Percentiles rank a stretch among this genome's conserved stretches.
Evolutionary conservation across 2,113 vertebrate genomes (phyloP).

Genomic region (Sitta europaea): DNA sequence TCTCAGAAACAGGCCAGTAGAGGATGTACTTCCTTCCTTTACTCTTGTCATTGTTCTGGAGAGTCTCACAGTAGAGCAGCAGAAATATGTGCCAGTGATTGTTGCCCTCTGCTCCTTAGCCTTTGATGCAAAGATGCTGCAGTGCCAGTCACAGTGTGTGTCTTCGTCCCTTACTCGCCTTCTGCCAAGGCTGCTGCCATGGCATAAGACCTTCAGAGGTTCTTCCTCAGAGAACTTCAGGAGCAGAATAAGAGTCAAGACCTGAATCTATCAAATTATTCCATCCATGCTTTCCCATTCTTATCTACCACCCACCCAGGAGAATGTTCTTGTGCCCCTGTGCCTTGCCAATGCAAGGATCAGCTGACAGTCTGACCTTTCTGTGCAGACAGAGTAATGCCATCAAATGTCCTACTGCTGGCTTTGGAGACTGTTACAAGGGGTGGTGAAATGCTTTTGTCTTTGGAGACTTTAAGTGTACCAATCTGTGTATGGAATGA

Average conservation of each 20-base stretch:
- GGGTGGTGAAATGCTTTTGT: not conserved
- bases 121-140: not conserved
- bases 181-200: not conserved
- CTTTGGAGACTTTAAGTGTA: not conserved
- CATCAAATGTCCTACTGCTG: not conserved
- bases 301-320: not conserved
- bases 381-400: not conserved
- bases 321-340: rapidly evolving
- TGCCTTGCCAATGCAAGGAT: not conserved
- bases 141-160: rapidly evolving
- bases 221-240: not conserved
- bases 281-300: not conserved
- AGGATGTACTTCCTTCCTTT: not conserved
- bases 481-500: not conserved
- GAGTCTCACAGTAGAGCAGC: not conserved
- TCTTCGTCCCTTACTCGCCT: not conserved
- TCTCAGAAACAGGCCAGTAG: not conserved
- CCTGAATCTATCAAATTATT: not conserved
- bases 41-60: not conserved
- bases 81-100: not conserved
- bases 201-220: not conserved
- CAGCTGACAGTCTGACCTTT: not conserved
- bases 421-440: not conserved
- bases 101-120: not conserved
- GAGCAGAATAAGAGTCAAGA: not conserved